phyloP scores from a whole-genome alignment of 2,113 vertebrate genomes.

The Burhinus bistriatus region DNA sequence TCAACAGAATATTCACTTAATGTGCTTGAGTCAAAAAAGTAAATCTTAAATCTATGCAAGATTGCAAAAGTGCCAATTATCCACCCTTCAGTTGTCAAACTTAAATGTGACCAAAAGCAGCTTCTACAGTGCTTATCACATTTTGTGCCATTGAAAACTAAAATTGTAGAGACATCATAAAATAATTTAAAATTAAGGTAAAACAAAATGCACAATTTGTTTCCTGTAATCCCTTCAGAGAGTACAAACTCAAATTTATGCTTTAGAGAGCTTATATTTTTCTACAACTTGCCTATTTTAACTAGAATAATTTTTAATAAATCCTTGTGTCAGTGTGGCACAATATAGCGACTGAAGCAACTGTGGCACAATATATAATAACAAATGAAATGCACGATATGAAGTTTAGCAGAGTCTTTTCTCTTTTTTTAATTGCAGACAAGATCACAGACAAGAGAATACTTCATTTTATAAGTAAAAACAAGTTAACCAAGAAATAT shows the following conservation, averaged over 20 bases:
- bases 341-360: not conserved
- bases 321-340: not conserved
- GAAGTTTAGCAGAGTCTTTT: not conserved
- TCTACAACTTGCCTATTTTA: not conserved
- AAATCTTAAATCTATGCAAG: not conserved
- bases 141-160: not conserved
- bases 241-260: not conserved
- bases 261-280: not conserved
- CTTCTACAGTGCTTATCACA: not conserved
- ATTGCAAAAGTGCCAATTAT: not conserved
- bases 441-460: not conserved
- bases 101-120: not conserved
- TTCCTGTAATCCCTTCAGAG: not conserved
- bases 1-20: not conserved
- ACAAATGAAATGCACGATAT: not conserved
- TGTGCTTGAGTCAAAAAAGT: not conserved
- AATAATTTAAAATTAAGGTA: not conserved
- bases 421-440: not conserved
- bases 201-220: not conserved
- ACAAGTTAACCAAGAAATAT: not conserved
- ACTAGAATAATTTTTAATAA: not conserved
- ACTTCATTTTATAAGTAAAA: conserved; percentile 1
- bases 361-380: not conserved
- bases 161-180: not conserved
- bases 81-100: not conserved